These are phyloP conservation scores for Listrodromus nycthemerus DNA, from an alignment of 2,888 invertebrate species.

Conservation along the genomic window DNA sequence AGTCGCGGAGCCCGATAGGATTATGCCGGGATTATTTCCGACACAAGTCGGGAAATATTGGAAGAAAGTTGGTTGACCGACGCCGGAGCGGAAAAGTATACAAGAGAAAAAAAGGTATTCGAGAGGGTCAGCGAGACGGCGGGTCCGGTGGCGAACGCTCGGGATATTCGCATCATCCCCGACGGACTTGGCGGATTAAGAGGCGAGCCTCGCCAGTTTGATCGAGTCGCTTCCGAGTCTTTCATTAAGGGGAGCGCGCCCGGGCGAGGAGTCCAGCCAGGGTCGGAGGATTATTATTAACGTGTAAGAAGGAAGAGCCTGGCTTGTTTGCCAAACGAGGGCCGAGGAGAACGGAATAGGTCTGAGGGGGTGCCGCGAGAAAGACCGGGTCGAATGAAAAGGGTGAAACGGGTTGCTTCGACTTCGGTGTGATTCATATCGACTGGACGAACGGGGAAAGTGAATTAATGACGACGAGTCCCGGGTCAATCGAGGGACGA, in stretches of 20 bases:
- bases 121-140: slow-evolving; percentile 72
- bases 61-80: slow-evolving; percentile 79
- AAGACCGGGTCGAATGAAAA: slow-evolving; percentile 63
- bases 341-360: slow-evolving; percentile 58
- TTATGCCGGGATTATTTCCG: slow-evolving; percentile 74
- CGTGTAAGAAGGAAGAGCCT: slow-evolving; percentile 72
- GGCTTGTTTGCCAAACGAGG: slow-evolving; percentile 83
- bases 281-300: slow-evolving; percentile 82
- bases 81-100: slow-evolving; percentile 42
- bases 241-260: slow-evolving; percentile 81
- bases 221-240: slow-evolving; percentile 83
- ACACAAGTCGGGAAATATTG: slow-evolving; percentile 74
- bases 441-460: slow-evolving; percentile 35
- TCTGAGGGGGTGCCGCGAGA: slow-evolving; percentile 2
- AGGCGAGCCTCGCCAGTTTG: slow-evolving; percentile 79
- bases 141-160: slow-evolving; percentile 70
- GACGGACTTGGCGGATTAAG: slow-evolving; percentile 83
- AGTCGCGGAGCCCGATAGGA: slow-evolving; percentile 76
- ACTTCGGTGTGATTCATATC: slow-evolving; percentile 69
- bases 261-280: slow-evolving; percentile 72
- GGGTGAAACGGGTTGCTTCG: slow-evolving; percentile 76
- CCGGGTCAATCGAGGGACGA: slow-evolving; percentile 69
- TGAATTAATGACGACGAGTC: slow-evolving; percentile 68
- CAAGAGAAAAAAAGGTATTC: slow-evolving; percentile 41
- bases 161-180: slow-evolving; percentile 75